Evolutionary conservation across 2,888 invertebrate genomes (phyloP), one percentile per base, ranked within the genome.

Genomic region (Papilio protenor): DNA sequence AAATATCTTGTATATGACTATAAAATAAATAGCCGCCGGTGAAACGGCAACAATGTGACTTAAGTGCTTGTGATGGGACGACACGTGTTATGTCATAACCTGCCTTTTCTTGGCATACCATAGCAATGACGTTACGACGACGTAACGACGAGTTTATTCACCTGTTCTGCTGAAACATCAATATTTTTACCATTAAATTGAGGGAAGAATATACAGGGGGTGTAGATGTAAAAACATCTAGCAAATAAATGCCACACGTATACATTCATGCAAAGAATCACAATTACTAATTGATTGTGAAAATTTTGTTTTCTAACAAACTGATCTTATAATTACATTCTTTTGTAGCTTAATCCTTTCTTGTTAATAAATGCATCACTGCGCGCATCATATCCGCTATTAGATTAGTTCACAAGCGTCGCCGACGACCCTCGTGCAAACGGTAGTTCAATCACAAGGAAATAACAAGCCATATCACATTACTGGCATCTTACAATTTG

Each of bases 1-100:
- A 74, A 71, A 77, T 66, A 57, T 73, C 66, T 72, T 59, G 49
- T 33, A 72, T 75, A 75, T 73, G 61, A 76, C 61, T 55, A 78
- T 80, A 80, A 80, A 80, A 78, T 76, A 78, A 80, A 80, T 72
- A 49, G 74, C 74, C 55, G 78, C 76, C 21, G 18, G 73, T 57
- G 77, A 77, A 74, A 59, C 70, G 72, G 76, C 18, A 70, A 74
- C 79, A 78, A 57, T 66, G 40, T 27, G 33, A 27, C 12, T 73
- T 64, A 52, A 66, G 23, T 66, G 66, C 45, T 27, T 66, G 27
- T 47, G 47, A 77, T 45, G 73, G 69, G n/a, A 47, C 55, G 21
- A 49, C 27, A n/a, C 55, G 11, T 12, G 45, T 73, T 77, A 73
- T 33, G 55, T 69, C 57, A 73, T 21, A 69, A 14, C 52, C 55